Percentiles rank a stretch among this genome's conserved stretches.
Conservation (phyloP, 2,113 vertebrate species). For the Syngnathus scovelli region DNA sequence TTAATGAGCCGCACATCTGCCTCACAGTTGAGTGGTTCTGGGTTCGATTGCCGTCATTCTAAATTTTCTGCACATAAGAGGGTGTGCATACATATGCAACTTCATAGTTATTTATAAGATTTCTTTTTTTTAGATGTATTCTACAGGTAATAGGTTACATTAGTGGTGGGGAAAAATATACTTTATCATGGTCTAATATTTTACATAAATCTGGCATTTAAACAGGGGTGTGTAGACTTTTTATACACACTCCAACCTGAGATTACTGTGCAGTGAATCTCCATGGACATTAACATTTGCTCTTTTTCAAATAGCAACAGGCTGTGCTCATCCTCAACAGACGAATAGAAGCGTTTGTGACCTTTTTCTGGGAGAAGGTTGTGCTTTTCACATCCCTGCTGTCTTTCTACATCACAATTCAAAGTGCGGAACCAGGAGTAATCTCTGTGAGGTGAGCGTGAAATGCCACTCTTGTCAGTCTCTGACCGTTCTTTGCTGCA, state of each 20-base stretch:
- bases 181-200: background rate
- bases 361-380: conserved; percentile 46
- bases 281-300: conserved; percentile 23
- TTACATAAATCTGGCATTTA: background rate
- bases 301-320: conserved; percentile 18
- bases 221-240: background rate
- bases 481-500: conserved; percentile 25
- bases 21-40: too few species aligned
- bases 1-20: background rate
- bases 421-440: conserved; percentile 20
- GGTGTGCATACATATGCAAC: too few species aligned
- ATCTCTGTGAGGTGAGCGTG: conserved; percentile 42
- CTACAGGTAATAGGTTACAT: background rate
- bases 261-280: background rate
- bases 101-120: too few species aligned
- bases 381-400: conserved; percentile 18
- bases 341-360: conserved; percentile 34
- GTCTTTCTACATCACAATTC: conserved; percentile 34
- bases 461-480: conserved; percentile 55
- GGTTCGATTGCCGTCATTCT: too few species aligned
- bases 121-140: background rate
- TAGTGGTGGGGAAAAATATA: background rate
- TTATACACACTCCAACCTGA: background rate
- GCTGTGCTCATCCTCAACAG: conserved; percentile 15
- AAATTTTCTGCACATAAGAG: too few species aligned